Conservation (phyloP, 2,888 invertebrate genomes). For the Stenodera caucasica region DNA sequence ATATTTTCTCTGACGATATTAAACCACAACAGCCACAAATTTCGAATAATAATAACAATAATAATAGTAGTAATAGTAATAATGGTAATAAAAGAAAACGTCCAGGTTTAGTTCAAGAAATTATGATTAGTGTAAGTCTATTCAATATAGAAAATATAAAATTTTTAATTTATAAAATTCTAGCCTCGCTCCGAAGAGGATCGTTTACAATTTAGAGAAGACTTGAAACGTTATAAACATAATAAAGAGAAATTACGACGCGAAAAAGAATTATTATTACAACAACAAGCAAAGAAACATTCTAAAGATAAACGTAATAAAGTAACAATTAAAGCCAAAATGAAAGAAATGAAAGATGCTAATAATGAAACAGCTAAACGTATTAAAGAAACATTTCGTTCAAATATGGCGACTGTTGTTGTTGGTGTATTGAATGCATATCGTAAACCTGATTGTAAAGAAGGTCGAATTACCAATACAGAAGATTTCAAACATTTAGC, state of each 20-base stretch:
- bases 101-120: slow-evolving; percentile 64
- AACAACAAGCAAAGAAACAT: slow-evolving; percentile 48
- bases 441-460: slow-evolving; percentile 79
- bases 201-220: slow-evolving; percentile 67
- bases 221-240: slow-evolving; percentile 74
- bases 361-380: slow-evolving; percentile 63
- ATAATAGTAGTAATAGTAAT: no score
- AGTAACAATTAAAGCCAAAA: slow-evolving; percentile 45
- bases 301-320: slow-evolving; percentile 41
- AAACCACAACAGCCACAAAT: not conserved
- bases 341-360: slow-evolving; percentile 52
- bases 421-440: slow-evolving; percentile 87
- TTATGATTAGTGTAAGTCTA: slow-evolving; percentile 66
- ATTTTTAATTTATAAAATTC: slow-evolving; percentile 31
- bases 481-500: slow-evolving; percentile 95
- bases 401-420: slow-evolving; percentile 78
- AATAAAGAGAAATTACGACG: slow-evolving; percentile 77
- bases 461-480: slow-evolving; percentile 82
- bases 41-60: not conserved
- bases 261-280: slow-evolving; percentile 61
- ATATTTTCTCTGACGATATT: not conserved
- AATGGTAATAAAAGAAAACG: slow-evolving; percentile 53
- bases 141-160: not conserved
- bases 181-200: slow-evolving; percentile 84
- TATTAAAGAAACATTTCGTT: slow-evolving; percentile 84